Percentiles rank a stretch among this genome's conserved stretches.
Conservation (phyloP, 2,797 vertebrate species). For the Mus caroli region DNA sequence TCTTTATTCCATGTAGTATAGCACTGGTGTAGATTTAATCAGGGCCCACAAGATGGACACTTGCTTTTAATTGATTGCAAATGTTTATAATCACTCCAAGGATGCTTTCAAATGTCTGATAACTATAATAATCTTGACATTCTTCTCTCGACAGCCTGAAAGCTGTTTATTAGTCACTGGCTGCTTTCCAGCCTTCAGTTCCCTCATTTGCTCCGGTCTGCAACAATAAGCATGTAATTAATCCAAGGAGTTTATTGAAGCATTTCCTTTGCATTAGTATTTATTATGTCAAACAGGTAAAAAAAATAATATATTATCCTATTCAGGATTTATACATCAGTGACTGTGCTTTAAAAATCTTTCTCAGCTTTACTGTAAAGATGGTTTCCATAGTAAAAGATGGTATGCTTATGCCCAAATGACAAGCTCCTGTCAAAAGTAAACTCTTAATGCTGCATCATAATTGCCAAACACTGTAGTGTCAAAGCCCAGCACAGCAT, state of each 20-base stretch:
- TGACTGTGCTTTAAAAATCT: slow-evolving; percentile 40
- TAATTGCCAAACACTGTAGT: background rate
- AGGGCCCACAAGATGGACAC: slow-evolving; percentile 84
- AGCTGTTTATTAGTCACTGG: slow-evolving; percentile 88
- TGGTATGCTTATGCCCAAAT: background rate
- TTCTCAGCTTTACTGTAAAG: slow-evolving; percentile 24
- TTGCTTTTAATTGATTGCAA: slow-evolving; percentile 86
- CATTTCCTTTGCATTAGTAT: slow-evolving; percentile 77
- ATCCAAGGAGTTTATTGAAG: slow-evolving; percentile 84
- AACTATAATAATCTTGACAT: slow-evolving; percentile 85
- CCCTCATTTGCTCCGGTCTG: slow-evolving; percentile 83
- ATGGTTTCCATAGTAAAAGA: slow-evolving; percentile 4
- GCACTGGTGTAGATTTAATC: slow-evolving; percentile 83
- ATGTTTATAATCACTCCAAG: slow-evolving; percentile 87
- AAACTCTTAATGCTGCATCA: background rate
- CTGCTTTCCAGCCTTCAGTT: slow-evolving; percentile 83
- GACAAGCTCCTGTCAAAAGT: slow-evolving; percentile 9
- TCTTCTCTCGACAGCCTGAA: slow-evolving; percentile 86
- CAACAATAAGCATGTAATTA: slow-evolving; percentile 87
- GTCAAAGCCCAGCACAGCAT: background rate
- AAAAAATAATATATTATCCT: slow-evolving; percentile 59
- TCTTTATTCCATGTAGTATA: slow-evolving; percentile 74
- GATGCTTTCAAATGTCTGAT: slow-evolving; percentile 86
- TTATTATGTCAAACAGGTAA: slow-evolving; percentile 76
- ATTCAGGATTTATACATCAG: slow-evolving; percentile 28